These are phyloP conservation scores for Eulemur rufifrons DNA, from an alignment of 2,113 vertebrate species.

Conservation along the genomic window DNA sequence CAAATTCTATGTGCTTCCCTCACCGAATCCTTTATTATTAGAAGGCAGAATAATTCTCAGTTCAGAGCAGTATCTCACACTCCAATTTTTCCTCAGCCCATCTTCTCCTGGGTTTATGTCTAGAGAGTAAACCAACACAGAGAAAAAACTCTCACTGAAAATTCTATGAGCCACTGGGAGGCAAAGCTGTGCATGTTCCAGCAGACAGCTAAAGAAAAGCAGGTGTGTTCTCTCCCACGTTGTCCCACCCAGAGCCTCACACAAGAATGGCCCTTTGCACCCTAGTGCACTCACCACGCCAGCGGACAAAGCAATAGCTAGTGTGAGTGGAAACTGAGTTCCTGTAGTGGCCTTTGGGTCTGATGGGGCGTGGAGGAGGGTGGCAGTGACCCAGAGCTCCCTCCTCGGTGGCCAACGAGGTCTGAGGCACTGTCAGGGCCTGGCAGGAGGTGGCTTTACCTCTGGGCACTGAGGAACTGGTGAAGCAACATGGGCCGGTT, in stretches of 20 bases:
- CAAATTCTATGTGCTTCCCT: not conserved
- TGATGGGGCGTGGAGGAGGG: not conserved
- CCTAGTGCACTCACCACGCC: not conserved
- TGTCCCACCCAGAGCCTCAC: not conserved
- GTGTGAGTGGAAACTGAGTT: not conserved
- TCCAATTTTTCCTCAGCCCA: not conserved
- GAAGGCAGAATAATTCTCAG: not conserved
- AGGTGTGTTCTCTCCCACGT: not conserved
- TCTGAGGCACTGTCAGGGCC: not conserved
- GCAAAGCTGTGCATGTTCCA: not conserved
- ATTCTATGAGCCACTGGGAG: not conserved
- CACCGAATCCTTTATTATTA: not conserved
- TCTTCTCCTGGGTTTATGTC: not conserved
- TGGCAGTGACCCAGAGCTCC: not conserved
- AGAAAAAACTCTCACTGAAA: not conserved
- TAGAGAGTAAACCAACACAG: not conserved
- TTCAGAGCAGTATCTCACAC: not conserved
- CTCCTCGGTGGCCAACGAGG: not conserved
- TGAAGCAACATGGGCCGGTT: rapidly evolving
- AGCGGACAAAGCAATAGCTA: not conserved
- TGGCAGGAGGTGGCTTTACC: not conserved
- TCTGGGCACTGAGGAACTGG: not conserved
- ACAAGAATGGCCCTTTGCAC: not conserved
- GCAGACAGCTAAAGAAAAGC: not conserved
- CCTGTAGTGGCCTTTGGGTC: not conserved